Evolutionary conservation across 1,140 invertebrate genomes (phyloP), one percentile per base, ranked within the genome.

Genomic region (Spodoptera litura): DNA sequence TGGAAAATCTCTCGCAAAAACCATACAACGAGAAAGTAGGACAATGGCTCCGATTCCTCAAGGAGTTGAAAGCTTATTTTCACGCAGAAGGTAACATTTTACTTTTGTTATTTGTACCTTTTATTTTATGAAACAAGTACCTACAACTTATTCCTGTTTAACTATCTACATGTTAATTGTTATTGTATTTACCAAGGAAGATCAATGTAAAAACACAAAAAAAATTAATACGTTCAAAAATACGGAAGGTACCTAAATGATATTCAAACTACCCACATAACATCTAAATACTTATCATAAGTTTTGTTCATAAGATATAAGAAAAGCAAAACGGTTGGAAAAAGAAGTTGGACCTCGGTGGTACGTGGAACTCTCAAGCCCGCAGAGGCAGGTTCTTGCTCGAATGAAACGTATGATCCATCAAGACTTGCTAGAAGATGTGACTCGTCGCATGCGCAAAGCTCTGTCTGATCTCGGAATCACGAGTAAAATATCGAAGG

Each of bases 11-110:
- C 15, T 82, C 86, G 11, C 89, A 84, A 9, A 90, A 90, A 76
- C 91, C 91, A 59, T 91, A 91, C 31, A 91, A 91, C 35, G 86
- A 89, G 80, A 88, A 87, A 88, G 92, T 93, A 1, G 91, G 91
- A 25, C 49, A 72, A 11, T 93, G 92, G 92, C 83, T 93, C 0
- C 85, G 73, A 58, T 93, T 85, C 86, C 79, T 93, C 49, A 89
- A 68, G 72, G 92, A 93, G 64, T 83, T 92, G 5, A 89, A 78
- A 81, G 81, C 84, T 78, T 87, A 86, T 70, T 87, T 81, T 52
- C 82, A 83, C 76, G 79, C 83, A 72, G 89, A 93, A 90, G 86
- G 91, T 92, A 84, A 44, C 38, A 20, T 76, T 55, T 74, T n/a
- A 20, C 27, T 25, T 38, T 62, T 62, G n/a, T 62, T 62, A 12